These are phyloP conservation scores for Pseudois nayaur DNA, from an alignment of 2,113 vertebrate species.

Conservation along the genomic window DNA sequence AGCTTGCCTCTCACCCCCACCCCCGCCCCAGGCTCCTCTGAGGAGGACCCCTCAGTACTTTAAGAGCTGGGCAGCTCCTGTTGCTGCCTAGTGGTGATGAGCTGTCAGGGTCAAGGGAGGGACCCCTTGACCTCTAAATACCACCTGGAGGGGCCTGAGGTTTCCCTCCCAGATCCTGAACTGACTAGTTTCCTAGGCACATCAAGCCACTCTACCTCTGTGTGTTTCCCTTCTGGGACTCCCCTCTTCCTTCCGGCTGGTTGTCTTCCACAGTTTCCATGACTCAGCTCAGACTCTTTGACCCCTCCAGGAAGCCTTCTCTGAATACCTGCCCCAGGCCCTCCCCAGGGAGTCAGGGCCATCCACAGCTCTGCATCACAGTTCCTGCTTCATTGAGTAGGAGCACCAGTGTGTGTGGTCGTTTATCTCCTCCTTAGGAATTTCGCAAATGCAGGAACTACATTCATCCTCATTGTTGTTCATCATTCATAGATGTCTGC, in stretches of 20 bases:
- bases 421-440: not conserved
- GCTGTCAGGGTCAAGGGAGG: not conserved
- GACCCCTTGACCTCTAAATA: not conserved
- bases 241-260: not conserved
- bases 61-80: not conserved
- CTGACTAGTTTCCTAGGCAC: not conserved
- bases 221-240: not conserved
- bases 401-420: too few relatives aligned
- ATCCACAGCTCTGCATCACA: not conserved
- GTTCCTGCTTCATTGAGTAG: not conserved
- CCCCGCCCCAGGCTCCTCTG: not conserved
- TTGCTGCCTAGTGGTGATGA: not conserved
- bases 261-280: not conserved
- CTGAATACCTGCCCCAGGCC: not conserved
- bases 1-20: not conserved
- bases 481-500: not conserved
- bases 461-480: not conserved
- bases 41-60: not conserved
- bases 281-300: not conserved
- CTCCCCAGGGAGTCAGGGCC: fast-evolving
- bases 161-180: too few relatives aligned
- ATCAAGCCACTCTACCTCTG: not conserved
- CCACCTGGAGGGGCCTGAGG: not conserved
- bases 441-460: not conserved
- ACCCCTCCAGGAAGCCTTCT: not conserved